Conservation (phyloP, 2,888 invertebrate genomes). For the Andrena minutula region DNA sequence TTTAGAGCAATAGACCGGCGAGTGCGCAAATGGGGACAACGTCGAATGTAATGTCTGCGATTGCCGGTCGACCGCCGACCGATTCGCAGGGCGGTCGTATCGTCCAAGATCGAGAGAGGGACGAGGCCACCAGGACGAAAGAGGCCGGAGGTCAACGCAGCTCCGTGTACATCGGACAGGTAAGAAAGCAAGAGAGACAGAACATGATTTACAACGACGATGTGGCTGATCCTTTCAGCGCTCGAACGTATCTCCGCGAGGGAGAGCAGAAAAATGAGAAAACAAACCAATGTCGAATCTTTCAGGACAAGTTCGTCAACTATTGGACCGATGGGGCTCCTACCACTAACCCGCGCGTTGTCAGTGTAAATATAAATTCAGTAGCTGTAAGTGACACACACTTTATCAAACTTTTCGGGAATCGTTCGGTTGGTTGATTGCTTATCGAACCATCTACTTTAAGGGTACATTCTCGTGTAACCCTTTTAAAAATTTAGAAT, state of each 20-base stretch:
- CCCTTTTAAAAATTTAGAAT: no score
- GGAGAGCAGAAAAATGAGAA: constrained; percentile 13
- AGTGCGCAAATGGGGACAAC: constrained; percentile 70
- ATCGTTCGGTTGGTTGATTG: not conserved
- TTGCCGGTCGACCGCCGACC: constrained; percentile 69
- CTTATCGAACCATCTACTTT: not conserved
- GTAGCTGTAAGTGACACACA: constrained; percentile 77
- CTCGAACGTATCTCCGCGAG: constrained; percentile 42
- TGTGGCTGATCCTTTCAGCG: constrained; percentile 74
- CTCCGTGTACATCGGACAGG: constrained; percentile 83
- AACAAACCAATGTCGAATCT: constrained; percentile 60
- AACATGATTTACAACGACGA: constrained; percentile 62
- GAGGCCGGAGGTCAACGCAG: constrained; percentile 81
- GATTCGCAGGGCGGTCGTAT: constrained; percentile 79
- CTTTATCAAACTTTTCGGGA: not conserved
- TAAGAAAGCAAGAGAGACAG: constrained; percentile 72
- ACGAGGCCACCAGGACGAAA: constrained; percentile 79
- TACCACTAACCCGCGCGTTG: constrained; percentile 77
- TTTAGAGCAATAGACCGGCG: constrained; percentile 75
- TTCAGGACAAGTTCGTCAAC: constrained; percentile 83
- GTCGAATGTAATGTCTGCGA: constrained; percentile 38
- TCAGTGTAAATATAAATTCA: constrained; percentile 82
- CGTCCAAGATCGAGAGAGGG: constrained; percentile 79
- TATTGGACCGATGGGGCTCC: constrained; percentile 80
- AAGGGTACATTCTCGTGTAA: no score